Conservation (phyloP, 2,797 vertebrate species). For the Protonibea diacanthus region DNA sequence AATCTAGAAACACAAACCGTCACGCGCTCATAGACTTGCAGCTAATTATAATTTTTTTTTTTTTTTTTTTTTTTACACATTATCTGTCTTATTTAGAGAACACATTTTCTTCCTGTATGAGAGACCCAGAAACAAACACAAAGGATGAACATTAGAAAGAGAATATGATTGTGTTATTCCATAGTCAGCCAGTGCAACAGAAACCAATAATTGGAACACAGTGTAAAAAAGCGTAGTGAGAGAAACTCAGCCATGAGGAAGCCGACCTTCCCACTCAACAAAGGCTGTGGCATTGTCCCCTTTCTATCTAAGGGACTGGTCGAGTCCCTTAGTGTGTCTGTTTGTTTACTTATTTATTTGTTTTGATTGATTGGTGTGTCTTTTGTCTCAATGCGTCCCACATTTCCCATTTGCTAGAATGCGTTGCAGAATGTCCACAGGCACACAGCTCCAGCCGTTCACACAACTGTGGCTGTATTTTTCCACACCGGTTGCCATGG, state of each 20-base stretch:
- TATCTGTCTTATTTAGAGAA: conserved; percentile 69
- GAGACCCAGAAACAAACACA: conserved; percentile 80
- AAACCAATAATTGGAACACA: conserved; percentile 97
- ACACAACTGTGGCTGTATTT: conserved; percentile 77
- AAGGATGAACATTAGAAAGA: conserved; percentile 78
- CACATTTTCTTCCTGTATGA: conserved; percentile 76
- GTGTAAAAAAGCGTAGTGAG: conserved; percentile 99
- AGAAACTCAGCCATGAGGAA: conserved; percentile 93
- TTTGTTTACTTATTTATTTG: conserved; percentile 82
- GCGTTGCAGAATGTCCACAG: conserved; percentile 74
- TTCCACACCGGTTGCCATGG: conserved; percentile 80
- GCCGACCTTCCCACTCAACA: conserved; percentile 90
- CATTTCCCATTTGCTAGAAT: conserved; percentile 73
- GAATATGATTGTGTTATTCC: conserved; percentile 85
- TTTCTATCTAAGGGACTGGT: conserved; percentile 81
- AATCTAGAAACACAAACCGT: conserved; percentile 46
- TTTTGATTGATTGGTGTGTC: conserved; percentile 85
- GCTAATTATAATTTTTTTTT: conserved; percentile 52
- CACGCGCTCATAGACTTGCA: conserved; percentile 60
- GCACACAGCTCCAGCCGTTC: conserved; percentile 75
- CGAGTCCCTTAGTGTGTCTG: conserved; percentile 80
- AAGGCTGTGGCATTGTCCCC: conserved; percentile 90
- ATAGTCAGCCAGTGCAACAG: conserved; percentile 97
- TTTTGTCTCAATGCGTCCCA: conserved; percentile 68
- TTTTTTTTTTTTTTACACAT: conserved; percentile 57